Evolutionary conservation across 1,140 invertebrate species (phyloP).

Genomic region (Meteorus sp.): DNA sequence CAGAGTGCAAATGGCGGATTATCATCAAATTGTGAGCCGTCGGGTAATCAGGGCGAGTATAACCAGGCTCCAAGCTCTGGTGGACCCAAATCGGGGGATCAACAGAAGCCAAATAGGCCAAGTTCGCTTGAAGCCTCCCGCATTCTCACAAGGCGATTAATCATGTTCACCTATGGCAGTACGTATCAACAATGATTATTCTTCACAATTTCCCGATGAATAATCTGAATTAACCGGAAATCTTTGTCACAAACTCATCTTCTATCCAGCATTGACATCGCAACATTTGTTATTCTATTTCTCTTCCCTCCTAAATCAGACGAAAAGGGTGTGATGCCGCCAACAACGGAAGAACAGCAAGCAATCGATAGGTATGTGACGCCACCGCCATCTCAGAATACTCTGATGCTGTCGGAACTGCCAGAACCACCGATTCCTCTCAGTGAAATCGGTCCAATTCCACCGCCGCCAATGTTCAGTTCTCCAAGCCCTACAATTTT

Average conservation of each 20-base stretch:
- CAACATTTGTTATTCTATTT: not conserved
- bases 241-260: too few species aligned
- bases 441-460: constrained; percentile 91
- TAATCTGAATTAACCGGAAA: not conserved
- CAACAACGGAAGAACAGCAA: constrained; percentile 58
- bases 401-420: constrained; percentile 76
- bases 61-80: constrained; percentile 41
- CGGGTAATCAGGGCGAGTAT: constrained; percentile 56
- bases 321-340: constrained; percentile 60
- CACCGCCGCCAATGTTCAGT: constrained; percentile 93
- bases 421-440: constrained; percentile 89
- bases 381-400: constrained; percentile 50
- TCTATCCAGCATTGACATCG: not conserved
- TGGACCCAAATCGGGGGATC: constrained; percentile 40
- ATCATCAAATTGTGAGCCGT: constrained; percentile 63
- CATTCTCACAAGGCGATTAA: constrained; percentile 67
- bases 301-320: constrained; percentile 48
- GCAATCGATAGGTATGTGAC: constrained; percentile 53
- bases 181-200: not conserved
- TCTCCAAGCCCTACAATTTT: constrained; percentile 78
- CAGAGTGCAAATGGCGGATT: constrained; percentile 70
- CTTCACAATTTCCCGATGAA: not conserved
- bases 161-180: constrained; percentile 30
- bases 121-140: constrained; percentile 70
- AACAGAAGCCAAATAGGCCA: constrained; percentile 70